These are phyloP conservation scores for Xiphophorus maculatus DNA, from an alignment of 2,113 vertebrate species.

Conservation along the genomic window DNA sequence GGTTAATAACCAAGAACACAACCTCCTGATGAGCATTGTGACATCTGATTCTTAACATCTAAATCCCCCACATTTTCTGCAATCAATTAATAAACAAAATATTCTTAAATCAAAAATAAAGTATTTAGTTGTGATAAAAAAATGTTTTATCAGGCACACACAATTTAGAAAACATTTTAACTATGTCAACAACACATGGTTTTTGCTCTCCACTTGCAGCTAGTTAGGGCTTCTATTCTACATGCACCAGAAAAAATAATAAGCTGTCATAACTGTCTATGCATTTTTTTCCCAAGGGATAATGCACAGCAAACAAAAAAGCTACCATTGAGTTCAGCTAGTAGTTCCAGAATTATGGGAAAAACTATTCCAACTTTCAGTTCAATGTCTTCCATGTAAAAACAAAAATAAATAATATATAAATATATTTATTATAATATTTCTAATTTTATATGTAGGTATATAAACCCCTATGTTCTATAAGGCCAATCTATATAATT, in stretches of 20 bases:
- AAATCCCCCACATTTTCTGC: conserved; percentile 26
- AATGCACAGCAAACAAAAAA: conserved; percentile 26
- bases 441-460: too few relatives aligned
- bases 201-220: conserved; percentile 22
- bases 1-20: conserved; percentile 52
- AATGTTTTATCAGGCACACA: background rate
- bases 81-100: background rate
- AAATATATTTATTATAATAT: too few relatives aligned
- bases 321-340: conserved; percentile 6
- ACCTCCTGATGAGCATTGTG: conserved; percentile 24
- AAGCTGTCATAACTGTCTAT: conserved; percentile 18
- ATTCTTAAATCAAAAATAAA: background rate
- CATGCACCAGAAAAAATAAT: conserved; percentile 31
- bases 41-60: conserved; percentile 31
- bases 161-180: too few relatives aligned
- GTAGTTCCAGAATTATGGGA: background rate
- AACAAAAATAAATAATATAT: too few relatives aligned
- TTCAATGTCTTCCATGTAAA: background rate
- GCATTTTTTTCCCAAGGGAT: background rate
- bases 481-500: too few relatives aligned
- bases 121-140: background rate
- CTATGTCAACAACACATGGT: too few relatives aligned
- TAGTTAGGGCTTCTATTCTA: conserved; percentile 20
- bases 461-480: too few relatives aligned
- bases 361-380: background rate